phyloP scores from a whole-genome alignment of 53 echinoderm and acorn worm genomes.

The Hippasteria phrygiana region DNA sequence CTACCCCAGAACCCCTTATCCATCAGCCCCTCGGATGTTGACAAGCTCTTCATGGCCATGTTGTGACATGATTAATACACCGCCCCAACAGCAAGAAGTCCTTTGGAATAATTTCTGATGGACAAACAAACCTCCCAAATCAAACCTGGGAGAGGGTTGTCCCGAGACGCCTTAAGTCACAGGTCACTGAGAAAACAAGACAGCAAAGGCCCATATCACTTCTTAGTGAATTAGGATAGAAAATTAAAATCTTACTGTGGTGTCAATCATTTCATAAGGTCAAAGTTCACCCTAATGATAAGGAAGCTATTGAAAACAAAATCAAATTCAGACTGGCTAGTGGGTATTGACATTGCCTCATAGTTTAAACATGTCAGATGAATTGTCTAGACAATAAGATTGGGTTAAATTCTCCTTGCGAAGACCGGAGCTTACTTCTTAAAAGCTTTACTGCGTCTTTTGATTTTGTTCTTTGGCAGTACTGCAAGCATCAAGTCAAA shows the following conservation, averaged over 20 bases:
- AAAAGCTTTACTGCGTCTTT: background rate
- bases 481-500: too few relatives aligned
- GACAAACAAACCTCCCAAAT: background rate
- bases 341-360: background rate
- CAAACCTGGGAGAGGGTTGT: background rate
- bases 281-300: background rate
- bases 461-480: background rate
- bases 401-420: background rate
- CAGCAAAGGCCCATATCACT: background rate
- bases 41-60: constrained; percentile 21
- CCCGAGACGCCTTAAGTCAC: background rate
- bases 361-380: background rate
- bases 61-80: constrained; percentile 50
- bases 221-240: too few relatives aligned
- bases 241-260: too few relatives aligned
- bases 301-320: background rate
- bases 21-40: constrained; percentile 4
- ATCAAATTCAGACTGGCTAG: background rate
- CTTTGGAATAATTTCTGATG: constrained; percentile 29
- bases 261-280: background rate
- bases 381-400: background rate
- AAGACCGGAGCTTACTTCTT: too few relatives aligned
- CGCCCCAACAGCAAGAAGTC: background rate
- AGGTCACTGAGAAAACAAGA: background rate
- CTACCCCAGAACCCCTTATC: background rate